Evolutionary conservation across 2,797 vertebrate species (phyloP), one percentile per base, ranked within the genome.

Genomic region (Toxotes lorentzi): DNA sequence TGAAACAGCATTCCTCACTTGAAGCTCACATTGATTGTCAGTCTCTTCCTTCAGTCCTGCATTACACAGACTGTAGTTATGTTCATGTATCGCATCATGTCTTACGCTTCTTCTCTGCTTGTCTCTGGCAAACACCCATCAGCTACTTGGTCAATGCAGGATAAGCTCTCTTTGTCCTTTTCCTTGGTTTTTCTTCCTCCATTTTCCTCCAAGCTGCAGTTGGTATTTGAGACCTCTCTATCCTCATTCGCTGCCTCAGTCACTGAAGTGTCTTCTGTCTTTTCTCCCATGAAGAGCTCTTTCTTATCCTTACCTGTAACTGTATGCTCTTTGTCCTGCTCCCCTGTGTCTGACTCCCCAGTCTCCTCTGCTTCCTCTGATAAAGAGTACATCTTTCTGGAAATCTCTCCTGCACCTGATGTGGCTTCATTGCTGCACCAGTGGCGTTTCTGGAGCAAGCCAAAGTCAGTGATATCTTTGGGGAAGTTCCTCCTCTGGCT

Each of bases 341-440:
- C 92, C 66, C 95, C 94, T 24, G 76, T 68, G 65, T 95, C 95
- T 32, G 79, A 87, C 47, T 34, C 63, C n/a, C 50, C 87, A 7
- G 94, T 94, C 68, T 96, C 96, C 4, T 91, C 94, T 63, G 95
- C 94, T 86, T 97, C 97, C 88, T 98, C 97, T 30, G 97, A 97
- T 87, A 99, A 94, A 0, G 97, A 96, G 84, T 97, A 97, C 87
- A 99, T 97, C 88, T 93, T 95, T 75, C 94, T 95, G 38, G 94
- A 78, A 74, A 88, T 82, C 56, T 95, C 95, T 13, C 89, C 84
- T 12, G 57, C 16, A 0, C 40, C 65, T 1, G 63, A 54, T 1
- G 73, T 1, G 13, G 63, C 64, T 40, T 85, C 91, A 64, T 74
- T 89, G 45, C 86, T 87, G 53, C 90, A 65, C 89, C 94, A 93